A percentile compares a stretch with the other conserved stretches of the same genome.
Conservation (phyloP, 2,113 vertebrate genomes). For the Gymnarchus niloticus region DNA sequence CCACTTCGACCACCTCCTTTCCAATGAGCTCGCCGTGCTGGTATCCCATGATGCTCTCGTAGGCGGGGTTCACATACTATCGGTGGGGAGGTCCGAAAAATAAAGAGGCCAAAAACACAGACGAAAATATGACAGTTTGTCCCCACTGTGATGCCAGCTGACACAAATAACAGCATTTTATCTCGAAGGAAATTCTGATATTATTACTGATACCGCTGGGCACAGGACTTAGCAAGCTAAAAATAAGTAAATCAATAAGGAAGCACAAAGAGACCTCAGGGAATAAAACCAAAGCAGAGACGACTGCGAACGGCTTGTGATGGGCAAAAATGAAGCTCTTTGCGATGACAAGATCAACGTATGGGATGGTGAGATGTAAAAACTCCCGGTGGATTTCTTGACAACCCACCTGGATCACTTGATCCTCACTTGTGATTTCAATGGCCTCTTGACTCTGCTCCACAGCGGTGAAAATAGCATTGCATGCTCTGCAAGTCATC, state of each 20-base stretch:
- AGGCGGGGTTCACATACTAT: constrained; percentile 94
- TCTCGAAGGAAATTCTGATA: constrained; percentile 25
- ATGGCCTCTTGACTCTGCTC: constrained; percentile 97
- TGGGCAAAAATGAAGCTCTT: not conserved
- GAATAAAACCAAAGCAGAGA: not conserved
- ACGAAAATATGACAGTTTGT: constrained; percentile 19
- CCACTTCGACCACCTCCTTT: constrained; percentile 90
- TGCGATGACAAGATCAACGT: not conserved
- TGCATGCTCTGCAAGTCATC: constrained; percentile 73
- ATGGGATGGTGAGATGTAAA: not conserved
- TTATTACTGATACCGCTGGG: constrained; percentile 36
- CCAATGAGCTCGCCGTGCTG: constrained; percentile 87
- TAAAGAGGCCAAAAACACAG: constrained; percentile 32
- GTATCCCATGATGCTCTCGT: constrained; percentile 91
- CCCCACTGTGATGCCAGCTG: constrained; percentile 23
- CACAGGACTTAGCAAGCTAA: constrained; percentile 39
- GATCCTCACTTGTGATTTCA: constrained; percentile 95
- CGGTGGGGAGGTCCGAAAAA: constrained; percentile 21
- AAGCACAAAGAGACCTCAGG: not conserved
- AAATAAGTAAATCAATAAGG: not conserved
- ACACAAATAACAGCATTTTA: constrained; percentile 45
- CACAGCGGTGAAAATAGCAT: constrained; percentile 89
- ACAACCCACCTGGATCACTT: constrained; percentile 84
- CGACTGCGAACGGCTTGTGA: not conserved
- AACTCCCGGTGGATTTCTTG: not conserved